phyloP scores from a whole-genome alignment of 2,888 invertebrate genomes.

The Tenthredo amoena region DNA sequence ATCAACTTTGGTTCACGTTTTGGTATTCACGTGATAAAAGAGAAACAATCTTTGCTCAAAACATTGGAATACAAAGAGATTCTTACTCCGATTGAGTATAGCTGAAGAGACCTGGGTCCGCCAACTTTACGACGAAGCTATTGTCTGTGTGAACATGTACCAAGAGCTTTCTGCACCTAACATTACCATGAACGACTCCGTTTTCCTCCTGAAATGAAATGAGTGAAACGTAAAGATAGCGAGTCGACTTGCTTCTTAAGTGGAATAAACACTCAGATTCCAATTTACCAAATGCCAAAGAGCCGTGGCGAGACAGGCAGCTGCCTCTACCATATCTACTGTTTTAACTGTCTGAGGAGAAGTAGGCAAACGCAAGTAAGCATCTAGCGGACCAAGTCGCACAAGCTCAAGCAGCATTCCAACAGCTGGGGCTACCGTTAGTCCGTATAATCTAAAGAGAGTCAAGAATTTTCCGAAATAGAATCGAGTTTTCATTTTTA shows the following conservation, averaged over 20 bases:
- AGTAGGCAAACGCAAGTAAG: slow-evolving; percentile 81
- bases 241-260: slow-evolving; percentile 53
- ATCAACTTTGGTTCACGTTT: neutral
- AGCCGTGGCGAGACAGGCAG: slow-evolving; percentile 90
- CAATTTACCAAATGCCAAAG: slow-evolving; percentile 89
- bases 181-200: slow-evolving; percentile 90
- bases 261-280: slow-evolving; percentile 16
- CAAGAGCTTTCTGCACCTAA: slow-evolving; percentile 90
- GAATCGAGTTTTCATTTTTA: neutral
- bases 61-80: neutral
- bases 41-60: neutral
- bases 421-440: slow-evolving; percentile 88
- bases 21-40: neutral
- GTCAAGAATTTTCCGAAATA: neutral
- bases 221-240: slow-evolving; percentile 55
- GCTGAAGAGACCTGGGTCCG: slow-evolving; percentile 87
- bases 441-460: slow-evolving; percentile 83
- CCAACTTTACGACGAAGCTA: slow-evolving; percentile 88
- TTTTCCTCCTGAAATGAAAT: slow-evolving; percentile 83
- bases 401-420: slow-evolving; percentile 92
- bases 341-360: slow-evolving; percentile 79
- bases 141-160: slow-evolving; percentile 87
- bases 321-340: slow-evolving; percentile 90
- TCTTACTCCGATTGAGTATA: slow-evolving; percentile 83
- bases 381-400: slow-evolving; percentile 88